A percentile compares a stretch with the other conserved stretches of the same genome.
phyloP scores from a whole-genome alignment of 2,888 invertebrate species.

The Macaria notata region DNA sequence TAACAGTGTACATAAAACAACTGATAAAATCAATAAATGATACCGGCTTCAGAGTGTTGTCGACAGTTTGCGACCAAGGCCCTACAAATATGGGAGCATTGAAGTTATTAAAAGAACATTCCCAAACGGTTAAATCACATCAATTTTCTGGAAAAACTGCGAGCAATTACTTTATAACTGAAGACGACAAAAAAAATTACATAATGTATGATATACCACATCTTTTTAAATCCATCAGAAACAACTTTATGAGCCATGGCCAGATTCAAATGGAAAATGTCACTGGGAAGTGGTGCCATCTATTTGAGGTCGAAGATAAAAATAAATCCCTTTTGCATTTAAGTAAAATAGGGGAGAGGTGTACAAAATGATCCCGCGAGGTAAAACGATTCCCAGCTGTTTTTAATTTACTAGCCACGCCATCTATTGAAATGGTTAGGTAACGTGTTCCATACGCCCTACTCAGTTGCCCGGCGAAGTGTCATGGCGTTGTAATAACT shows the following conservation, averaged over 20 bases:
- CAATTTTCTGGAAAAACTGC: background rate
- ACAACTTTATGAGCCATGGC: constrained; percentile 16
- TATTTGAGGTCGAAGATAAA: constrained; percentile 20
- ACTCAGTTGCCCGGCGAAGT: too few relatives aligned
- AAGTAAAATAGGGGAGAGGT: too few relatives aligned
- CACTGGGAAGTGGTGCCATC: constrained; percentile 25
- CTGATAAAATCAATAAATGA: constrained; percentile 9
- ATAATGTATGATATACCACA: constrained; percentile 21
- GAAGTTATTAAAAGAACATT: too few relatives aligned
- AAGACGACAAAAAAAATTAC: constrained; percentile 3
- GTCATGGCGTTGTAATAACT: too few relatives aligned
- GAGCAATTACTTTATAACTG: background rate
- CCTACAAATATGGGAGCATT: too few relatives aligned
- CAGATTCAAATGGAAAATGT: constrained; percentile 12
- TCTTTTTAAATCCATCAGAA: constrained; percentile 18
- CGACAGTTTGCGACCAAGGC: constrained; percentile 10
- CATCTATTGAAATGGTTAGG: too few relatives aligned
- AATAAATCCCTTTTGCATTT: constrained; percentile 21
- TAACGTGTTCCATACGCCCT: too few relatives aligned
- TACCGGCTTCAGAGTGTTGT: constrained; percentile 19
- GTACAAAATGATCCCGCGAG: too few relatives aligned
- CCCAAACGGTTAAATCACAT: too few relatives aligned
- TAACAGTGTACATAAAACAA: constrained; percentile 20
- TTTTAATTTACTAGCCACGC: too few relatives aligned
- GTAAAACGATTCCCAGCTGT: too few relatives aligned